These are phyloP conservation scores for Leptopilina clavipes DNA, from an alignment of 1,140 invertebrate genomes.

Conservation along the genomic window DNA sequence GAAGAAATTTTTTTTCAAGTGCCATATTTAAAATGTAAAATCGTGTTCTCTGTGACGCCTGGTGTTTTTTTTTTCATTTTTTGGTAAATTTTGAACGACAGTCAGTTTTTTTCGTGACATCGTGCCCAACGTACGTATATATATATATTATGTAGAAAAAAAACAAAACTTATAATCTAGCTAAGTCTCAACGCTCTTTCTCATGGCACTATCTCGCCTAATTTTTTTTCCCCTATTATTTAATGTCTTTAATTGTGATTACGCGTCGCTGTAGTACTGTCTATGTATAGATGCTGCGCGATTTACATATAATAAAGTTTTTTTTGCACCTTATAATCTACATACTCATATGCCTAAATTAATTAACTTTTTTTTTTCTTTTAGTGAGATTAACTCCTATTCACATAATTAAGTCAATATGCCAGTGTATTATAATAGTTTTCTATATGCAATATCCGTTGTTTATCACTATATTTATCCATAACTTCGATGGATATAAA, in stretches of 20 bases:
- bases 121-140: conserved; percentile 25
- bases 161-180: conserved; percentile 21
- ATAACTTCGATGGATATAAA: conserved; percentile 48
- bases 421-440: conserved; percentile 56
- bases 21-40: too few species aligned
- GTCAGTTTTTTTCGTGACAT: background rate
- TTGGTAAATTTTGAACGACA: background rate
- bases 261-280: conserved; percentile 28
- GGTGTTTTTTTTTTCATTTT: background rate
- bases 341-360: conserved; percentile 46
- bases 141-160: background rate
- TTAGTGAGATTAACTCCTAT: conserved; percentile 59
- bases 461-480: conserved; percentile 47
- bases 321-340: conserved; percentile 49
- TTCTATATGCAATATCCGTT: conserved; percentile 56
- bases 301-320: conserved; percentile 64
- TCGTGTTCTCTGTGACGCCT: too few species aligned
- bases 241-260: conserved; percentile 24
- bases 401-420: conserved; percentile 60
- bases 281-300: conserved; percentile 53
- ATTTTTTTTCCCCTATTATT: conserved; percentile 16
- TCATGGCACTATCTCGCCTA: conserved; percentile 23
- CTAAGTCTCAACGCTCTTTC: conserved; percentile 30
- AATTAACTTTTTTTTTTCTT: conserved; percentile 35
- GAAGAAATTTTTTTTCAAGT: too few species aligned